phyloP scores from a whole-genome alignment of 92 coral and sea anemone species.

The Hydrozoanthus gracilis region DNA sequence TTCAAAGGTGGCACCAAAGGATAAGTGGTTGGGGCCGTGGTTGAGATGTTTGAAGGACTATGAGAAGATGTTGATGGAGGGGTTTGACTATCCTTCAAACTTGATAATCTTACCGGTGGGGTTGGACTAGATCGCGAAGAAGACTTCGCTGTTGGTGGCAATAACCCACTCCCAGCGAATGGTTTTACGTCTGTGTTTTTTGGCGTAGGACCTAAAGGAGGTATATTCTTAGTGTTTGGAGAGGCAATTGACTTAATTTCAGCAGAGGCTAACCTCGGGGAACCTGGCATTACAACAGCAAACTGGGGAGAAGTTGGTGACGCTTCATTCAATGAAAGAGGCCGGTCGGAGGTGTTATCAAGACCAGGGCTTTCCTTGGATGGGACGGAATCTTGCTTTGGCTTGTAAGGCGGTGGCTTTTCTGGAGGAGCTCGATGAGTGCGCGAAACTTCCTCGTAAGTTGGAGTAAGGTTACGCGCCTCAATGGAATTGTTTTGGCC shows the following conservation, averaged over 20 bases:
- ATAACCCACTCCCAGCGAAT: neutral
- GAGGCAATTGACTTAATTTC: slow-evolving; percentile 40
- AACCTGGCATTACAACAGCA: slow-evolving; percentile 58
- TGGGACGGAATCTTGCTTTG: slow-evolving; percentile 3
- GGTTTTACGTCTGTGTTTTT: slow-evolving; percentile 10
- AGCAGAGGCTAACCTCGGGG: slow-evolving; percentile 59
- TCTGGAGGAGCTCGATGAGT: slow-evolving; percentile 46
- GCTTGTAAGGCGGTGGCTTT: slow-evolving; percentile 60
- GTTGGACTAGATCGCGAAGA: slow-evolving; percentile 25
- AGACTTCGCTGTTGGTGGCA: neutral
- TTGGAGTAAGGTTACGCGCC: neutral
- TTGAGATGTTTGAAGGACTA: slow-evolving; percentile 17
- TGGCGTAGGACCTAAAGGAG: neutral
- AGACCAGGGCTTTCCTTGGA: neutral
- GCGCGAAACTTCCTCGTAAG: neutral
- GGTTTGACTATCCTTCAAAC: slow-evolving; percentile 21
- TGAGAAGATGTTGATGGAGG: slow-evolving; percentile 11
- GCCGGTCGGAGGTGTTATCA: neutral
- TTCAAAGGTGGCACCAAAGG: slow-evolving; percentile 18
- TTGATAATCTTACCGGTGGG: slow-evolving; percentile 35
- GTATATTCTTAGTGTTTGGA: neutral
- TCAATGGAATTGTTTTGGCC: neutral
- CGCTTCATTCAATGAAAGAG: neutral
- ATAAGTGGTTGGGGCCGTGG: neutral
- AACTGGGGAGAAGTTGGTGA: slow-evolving; percentile 44